phyloP scores from a whole-genome alignment of 1,140 invertebrate genomes.

The Helicoverpa armigera region DNA sequence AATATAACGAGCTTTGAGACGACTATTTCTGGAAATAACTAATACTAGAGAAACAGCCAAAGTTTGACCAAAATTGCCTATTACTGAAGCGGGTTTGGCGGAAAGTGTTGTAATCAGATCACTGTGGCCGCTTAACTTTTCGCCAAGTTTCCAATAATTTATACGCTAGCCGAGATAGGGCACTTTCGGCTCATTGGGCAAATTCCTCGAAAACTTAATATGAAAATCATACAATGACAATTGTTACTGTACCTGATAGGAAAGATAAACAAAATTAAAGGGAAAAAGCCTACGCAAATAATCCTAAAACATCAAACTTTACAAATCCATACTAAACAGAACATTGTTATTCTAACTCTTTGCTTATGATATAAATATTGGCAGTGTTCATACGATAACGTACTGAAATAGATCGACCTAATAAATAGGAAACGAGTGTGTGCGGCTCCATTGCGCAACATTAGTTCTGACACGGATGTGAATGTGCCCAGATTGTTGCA shows the following conservation, averaged over 20 bases:
- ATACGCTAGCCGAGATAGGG: conserved; percentile 14
- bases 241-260: too few species aligned
- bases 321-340: not conserved
- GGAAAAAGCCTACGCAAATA: not conserved
- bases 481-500: conserved; percentile 65
- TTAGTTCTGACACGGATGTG: conserved; percentile 64
- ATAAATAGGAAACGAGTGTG: conserved; percentile 68
- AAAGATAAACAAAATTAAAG: not conserved
- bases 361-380: conserved; percentile 62
- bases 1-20: not conserved
- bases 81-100: not conserved
- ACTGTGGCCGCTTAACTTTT: conserved; percentile 6
- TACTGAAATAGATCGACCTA: conserved; percentile 73
- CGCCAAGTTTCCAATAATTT: not conserved
- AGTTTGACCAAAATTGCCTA: conserved; percentile 5
- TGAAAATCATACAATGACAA: too few species aligned
- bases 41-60: not conserved
- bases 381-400: conserved; percentile 65
- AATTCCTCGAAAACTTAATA: conserved; percentile 11
- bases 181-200: not conserved
- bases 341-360: conserved; percentile 32
- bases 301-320: not conserved
- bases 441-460: conserved; percentile 66
- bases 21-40: not conserved
- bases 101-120: conserved; percentile 20